Conservation (phyloP, 2,797 vertebrate genomes). For the Arremon aurantiirostris region DNA sequence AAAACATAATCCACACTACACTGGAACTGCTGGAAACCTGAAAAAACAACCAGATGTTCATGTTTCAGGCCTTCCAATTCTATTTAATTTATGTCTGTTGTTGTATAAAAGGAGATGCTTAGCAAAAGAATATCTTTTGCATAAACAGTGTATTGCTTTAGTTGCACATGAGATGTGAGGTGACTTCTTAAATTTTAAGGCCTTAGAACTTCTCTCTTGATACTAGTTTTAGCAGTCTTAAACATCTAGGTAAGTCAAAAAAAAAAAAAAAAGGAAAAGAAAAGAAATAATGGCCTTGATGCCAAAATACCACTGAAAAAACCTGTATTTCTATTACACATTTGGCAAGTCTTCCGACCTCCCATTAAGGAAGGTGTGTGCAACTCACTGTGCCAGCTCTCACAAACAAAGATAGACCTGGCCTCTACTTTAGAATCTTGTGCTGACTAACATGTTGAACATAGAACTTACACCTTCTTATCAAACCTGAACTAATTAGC, state of each 20-base stretch:
- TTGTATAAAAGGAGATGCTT: not conserved
- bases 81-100: not conserved
- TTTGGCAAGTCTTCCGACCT: not conserved
- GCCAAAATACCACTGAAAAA: not conserved
- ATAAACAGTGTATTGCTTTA: not conserved
- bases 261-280: not conserved
- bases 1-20: not conserved
- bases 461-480: not conserved
- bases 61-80: not conserved
- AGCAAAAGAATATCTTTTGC: not conserved
- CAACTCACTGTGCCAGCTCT: not conserved
- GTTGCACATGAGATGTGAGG: not conserved
- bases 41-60: not conserved
- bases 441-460: not conserved
- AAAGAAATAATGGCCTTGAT: rapidly evolving
- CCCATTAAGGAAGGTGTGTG: not conserved
- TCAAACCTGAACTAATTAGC: not conserved
- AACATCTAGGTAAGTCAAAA: not conserved
- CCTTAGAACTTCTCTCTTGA: not conserved
- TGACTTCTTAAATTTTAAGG: not conserved
- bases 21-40: not conserved
- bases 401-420: not conserved
- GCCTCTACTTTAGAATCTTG: not conserved
- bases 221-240: not conserved
- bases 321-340: not conserved